Evolutionary conservation across 1,140 invertebrate species (phyloP), one percentile per base, ranked within the genome.

Genomic region (Globodera ellingtonae): DNA sequence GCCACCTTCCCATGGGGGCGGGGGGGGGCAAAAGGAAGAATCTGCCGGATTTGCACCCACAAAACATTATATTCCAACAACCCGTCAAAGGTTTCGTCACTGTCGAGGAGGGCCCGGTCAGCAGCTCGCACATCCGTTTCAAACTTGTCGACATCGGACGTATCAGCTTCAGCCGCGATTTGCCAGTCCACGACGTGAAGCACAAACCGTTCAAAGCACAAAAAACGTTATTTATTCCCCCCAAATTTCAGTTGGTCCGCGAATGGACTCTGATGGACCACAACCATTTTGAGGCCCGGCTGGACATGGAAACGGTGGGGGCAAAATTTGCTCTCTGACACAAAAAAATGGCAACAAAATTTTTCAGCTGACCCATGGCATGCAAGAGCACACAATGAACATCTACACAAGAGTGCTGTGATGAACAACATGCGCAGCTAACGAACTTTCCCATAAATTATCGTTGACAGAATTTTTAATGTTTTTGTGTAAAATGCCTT

Each of bases 161-260:
- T 72, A 89, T 89, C 72, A 86, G 82, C 71, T 89, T 89, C 78
- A 82, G 81, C 46, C 66, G 88, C 18, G 87, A 89, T 84, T 75
- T 89, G 59, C 87, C 88, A 35, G 88, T 89, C 76, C 87, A 89
- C 72, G 87, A 89, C 73, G 87, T 88, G 72, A 72, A 35, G 35
- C 35, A 35, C 35, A 35, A 35, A 35, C 35, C 35, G 35, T 35
- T 35, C 35, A 35, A 35, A 35, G 24, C 13, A 79, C 50, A 80
- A 21, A 72, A 9, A 65, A 80, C 50, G 72, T 47, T 75, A 15
- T 72, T 50, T 52, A 18, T 72, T 18, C 6, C 0, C 0, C 79
- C 9, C 47, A 0, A 85, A 59, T 67, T 83, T 77, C n/a, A 83
- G 82, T 65, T 84, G 47, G 70, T 84, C 65, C 82, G 83, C 47